Percentiles rank a stretch among this genome's conserved stretches.
Evolutionary conservation across 2,797 vertebrate genomes (phyloP).

Genomic region (Sebastolobus alascanus): DNA sequence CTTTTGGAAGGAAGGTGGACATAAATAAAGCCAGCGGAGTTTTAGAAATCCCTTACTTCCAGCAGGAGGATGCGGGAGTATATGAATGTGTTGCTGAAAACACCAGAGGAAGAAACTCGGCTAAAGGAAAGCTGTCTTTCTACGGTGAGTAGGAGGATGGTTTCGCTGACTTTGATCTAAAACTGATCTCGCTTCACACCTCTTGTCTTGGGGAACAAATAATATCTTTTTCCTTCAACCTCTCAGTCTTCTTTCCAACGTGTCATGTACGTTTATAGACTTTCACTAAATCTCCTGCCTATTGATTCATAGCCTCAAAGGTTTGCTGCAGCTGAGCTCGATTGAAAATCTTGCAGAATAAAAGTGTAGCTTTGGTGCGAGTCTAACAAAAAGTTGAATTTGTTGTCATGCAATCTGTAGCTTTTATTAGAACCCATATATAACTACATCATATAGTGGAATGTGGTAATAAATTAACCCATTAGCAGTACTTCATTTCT

Average conservation of each 20-base stretch:
- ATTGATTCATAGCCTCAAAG: constrained; percentile 42
- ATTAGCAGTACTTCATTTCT: constrained; percentile 76
- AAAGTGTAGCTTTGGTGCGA: constrained; percentile 37
- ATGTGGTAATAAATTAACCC: constrained; percentile 75
- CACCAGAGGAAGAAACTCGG: constrained; percentile 91
- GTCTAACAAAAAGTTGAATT: constrained; percentile 65
- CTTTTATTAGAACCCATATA: constrained; percentile 74
- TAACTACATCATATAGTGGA: constrained; percentile 65
- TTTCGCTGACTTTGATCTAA: constrained; percentile 56
- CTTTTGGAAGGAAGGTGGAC: constrained; percentile 91
- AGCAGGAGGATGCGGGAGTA: constrained; percentile 91
- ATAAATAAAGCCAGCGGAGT: constrained; percentile 90
- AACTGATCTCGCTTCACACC: constrained; percentile 22
- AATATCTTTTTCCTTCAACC: constrained; percentile 18
- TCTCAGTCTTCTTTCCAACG: constrained; percentile 36
- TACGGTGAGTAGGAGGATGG: constrained; percentile 87
- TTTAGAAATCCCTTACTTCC: constrained; percentile 96
- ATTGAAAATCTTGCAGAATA: constrained; percentile 44
- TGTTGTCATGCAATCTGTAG: constrained; percentile 71
- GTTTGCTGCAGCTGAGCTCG: constrained; percentile 25
- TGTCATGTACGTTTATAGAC: constrained; percentile 44
- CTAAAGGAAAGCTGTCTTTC: constrained; percentile 92
- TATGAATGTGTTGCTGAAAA: constrained; percentile 97
- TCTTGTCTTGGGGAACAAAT: constrained; percentile 35
- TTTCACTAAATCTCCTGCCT: constrained; percentile 28